Base-by-base conservation (phyloP, 2,888 invertebrate species). In the Machimus atricapillus region DNA sequence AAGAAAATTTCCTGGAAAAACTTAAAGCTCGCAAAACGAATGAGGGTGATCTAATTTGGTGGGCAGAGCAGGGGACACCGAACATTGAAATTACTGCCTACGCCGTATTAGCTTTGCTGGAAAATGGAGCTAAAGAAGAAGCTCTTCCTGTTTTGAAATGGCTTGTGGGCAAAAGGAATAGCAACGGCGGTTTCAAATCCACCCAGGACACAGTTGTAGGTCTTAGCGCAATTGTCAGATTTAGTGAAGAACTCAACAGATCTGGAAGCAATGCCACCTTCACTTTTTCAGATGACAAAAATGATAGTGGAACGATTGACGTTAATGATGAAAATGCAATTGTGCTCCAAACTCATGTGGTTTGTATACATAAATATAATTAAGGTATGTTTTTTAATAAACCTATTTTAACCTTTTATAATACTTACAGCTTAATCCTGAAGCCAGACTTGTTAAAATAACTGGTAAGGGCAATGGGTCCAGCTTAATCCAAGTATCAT, bases 31-130 rank as follows among this genome's bases (percentile, higher is more conserved):
- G 93, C 88, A 93, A 94, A 3, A 94, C 93, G 88, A 91, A 91
- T 19, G 93, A 94, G 85, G 94, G 8, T 66, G 74, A 74, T 1
- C n/a, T n/a, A 27, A 31, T 96, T 90, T 97, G 97, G 96, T 98
- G 98, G 98, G 95, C 95, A 74, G 79, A 86, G 34, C 16, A 27
- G 12, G n/a, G 40, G 19, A 37, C 14, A 9, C 76, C 76, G 0
- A 34, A 92, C 89, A 93, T 98, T 5, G 97, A 97, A 92, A 97
- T 97, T 89, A 98, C 98, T 0, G 95, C 98, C 0, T 99, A 98
- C 92, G 96, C 96, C 0, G 93, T 99, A 87, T 93, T 98, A 86
- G 95, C 97, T 0, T 95, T 94, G 91, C 90, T 95, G 16, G 93
- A 94, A 87, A 92, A 92, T 4, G 93, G 92, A 87, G 89, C 89